Evolutionary conservation across 2,113 vertebrate species (phyloP).

Genomic region (Ophthalmolycus amberensis): DNA sequence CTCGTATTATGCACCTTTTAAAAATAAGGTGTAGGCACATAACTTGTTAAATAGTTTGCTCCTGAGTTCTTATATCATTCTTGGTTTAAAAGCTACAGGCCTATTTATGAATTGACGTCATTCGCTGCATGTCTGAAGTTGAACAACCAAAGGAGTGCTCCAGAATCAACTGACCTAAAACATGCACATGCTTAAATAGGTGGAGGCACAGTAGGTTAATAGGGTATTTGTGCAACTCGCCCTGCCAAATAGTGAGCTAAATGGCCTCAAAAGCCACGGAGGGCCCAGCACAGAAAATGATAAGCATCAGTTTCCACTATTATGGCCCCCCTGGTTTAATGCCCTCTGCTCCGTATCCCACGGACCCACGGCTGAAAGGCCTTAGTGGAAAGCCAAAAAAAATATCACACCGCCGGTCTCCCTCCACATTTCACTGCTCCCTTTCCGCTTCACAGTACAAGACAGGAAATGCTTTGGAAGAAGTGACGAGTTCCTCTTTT

Average conservation of each 20-base stretch:
- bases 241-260: constrained; percentile 23
- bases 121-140: neutral
- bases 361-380: neutral
- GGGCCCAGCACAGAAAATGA: constrained; percentile 38
- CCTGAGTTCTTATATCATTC: too few relatives aligned
- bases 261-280: constrained; percentile 17
- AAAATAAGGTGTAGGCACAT: too few relatives aligned
- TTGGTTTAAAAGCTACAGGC: neutral
- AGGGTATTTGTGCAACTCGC: neutral
- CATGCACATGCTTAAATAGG: neutral
- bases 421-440: constrained; percentile 41
- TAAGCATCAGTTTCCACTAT: constrained; percentile 74
- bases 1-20: too few relatives aligned
- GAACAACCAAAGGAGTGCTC: too few relatives aligned
- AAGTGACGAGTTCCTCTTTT: neutral
- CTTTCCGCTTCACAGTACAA: constrained; percentile 40
- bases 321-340: constrained; percentile 49
- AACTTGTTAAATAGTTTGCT: too few relatives aligned
- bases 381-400: constrained; percentile 35
- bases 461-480: constrained; percentile 35
- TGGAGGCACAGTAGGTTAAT: neutral
- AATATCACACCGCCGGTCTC: constrained; percentile 6
- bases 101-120: neutral
- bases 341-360: constrained; percentile 34
- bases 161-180: neutral